Evolutionary conservation across 2,888 invertebrate species (phyloP).

Genomic region (Rosalia funebris): DNA sequence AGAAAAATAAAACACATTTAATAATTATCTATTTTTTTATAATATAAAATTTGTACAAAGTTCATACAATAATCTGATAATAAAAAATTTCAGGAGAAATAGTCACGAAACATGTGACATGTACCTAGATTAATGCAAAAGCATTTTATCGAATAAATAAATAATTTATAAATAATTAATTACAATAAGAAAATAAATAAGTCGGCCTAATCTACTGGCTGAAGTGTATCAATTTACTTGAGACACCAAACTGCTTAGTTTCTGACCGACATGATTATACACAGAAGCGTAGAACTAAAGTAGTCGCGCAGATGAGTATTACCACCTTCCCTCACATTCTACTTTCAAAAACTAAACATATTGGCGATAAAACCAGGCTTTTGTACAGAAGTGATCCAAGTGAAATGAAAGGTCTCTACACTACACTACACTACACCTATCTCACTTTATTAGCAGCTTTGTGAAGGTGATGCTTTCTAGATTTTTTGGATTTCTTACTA

Average conservation of each 20-base stretch:
- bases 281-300: too few relatives aligned
- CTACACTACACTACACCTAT: constrained; percentile 48
- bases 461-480: constrained; percentile 55
- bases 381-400: constrained; percentile 35
- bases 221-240: constrained; percentile 25
- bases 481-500: constrained; percentile 59
- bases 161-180: constrained; percentile 65
- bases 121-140: constrained; percentile 63
- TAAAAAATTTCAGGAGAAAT: constrained; percentile 24
- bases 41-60: constrained; percentile 42
- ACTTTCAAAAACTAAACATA: constrained; percentile 38
- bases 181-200: constrained; percentile 62
- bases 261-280: too few relatives aligned
- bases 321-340: too few relatives aligned
- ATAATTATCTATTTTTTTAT: constrained; percentile 38
- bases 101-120: constrained; percentile 64
- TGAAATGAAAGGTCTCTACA: constrained; percentile 33
- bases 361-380: constrained; percentile 29
- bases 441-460: constrained; percentile 55
- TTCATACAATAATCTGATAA: constrained; percentile 38
- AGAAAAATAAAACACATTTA: constrained; percentile 37
- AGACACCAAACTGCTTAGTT: constrained; percentile 40
- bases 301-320: too few relatives aligned
- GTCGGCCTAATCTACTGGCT: constrained; percentile 32
- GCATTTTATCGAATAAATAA: constrained; percentile 63